Evolutionary conservation across 2,888 invertebrate species (phyloP), one percentile per base, ranked within the genome.

Genomic region (Limnephilus rhombicus): DNA sequence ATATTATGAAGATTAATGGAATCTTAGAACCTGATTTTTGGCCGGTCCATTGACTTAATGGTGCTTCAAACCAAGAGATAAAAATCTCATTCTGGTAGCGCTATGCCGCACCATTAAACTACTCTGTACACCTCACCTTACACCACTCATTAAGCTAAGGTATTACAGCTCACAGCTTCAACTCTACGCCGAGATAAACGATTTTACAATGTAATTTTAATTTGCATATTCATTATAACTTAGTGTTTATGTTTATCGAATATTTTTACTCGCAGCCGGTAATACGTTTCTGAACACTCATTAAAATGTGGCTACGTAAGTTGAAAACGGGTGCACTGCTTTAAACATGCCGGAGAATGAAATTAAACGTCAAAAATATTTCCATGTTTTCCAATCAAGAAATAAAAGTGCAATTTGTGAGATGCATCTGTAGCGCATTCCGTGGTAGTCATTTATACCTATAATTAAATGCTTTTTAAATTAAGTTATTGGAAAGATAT

Each of bases 141-240:
- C 83, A 24, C 37, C 83, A 34, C 83, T 83, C 34, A 83, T 83
- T 83, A 83, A 83, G 24, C 24, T 9, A 2, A 24, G 68, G 68
- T 1, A 68, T 68, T 68, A 68, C 68, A 68, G 68, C 68, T 68
- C 24, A 68, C 24, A 68, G 68, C 68, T 68, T 68, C 68, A 68
- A 68, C 68, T 24, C 68, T 68, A 68, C 53, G 34, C 80, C 31
- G 31, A 89, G 89, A n/a, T 89, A 81, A 89, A 89, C 81, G 89
- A 45, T 89, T 89, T 89, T 41, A 89, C 89, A 81, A 45, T 89
- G 89, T 89, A 89, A 80, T 12, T n/a, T 89, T 89, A 81, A 89
- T 89, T 89, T 89, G 89, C 89, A 89, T 89, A 89, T 81, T 89
- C 41, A 89, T 89, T 89, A 81, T 80, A 45, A 45, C 45, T 86